Evolutionary conservation across 2,797 vertebrate species (phyloP), one percentile per base, ranked within the genome.

Genomic region (Octomys mimax): DNA sequence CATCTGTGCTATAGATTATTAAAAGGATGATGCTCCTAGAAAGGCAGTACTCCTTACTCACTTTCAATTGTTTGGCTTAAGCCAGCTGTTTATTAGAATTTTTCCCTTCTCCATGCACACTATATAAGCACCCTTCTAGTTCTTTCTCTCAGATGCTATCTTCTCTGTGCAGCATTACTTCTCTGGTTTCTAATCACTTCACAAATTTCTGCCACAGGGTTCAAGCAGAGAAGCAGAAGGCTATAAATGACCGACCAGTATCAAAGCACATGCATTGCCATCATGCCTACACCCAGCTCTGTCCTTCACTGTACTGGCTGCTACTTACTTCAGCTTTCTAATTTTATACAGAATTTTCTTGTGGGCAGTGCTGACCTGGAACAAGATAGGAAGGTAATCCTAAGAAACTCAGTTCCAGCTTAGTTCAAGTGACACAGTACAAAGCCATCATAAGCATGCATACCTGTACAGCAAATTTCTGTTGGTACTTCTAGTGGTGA

Each of bases 281-380:
- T 46, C 46, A 21, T 12, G 31, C 78, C 82, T 19, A 21, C 28
- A 61, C 6, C 66, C 91, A 42, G 39, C n/a, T 88, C 88, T 89
- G 90, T 66, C 71, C 62, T 61, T 91, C 52, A 46, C n/a, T 49
- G 18, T 57, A 84, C 31, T 28, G 14, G 33, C 77, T 81, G 46
- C 70, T 66, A 36, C 31, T 87, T 66, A 87, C 46, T 96, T 93
- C 59, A 93, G 78, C 78, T 97, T 94, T 95, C 68, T 78, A 95
- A 75, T 71, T 18, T 59, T 21, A 6, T 24, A 70, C 10, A 78
- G 62, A 87, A 91, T 91, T 93, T 93, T 87, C 85, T 54, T 78
- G 73, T 92, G 73, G n/a, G 88, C 88, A 95, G 11, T 28, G 33
- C 68, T 96, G 57, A 89, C 57, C 54, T 75, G 62, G 49, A 95